Conservation (phyloP, 1,140 invertebrate genomes). For the Tetragonula clypearis region DNA sequence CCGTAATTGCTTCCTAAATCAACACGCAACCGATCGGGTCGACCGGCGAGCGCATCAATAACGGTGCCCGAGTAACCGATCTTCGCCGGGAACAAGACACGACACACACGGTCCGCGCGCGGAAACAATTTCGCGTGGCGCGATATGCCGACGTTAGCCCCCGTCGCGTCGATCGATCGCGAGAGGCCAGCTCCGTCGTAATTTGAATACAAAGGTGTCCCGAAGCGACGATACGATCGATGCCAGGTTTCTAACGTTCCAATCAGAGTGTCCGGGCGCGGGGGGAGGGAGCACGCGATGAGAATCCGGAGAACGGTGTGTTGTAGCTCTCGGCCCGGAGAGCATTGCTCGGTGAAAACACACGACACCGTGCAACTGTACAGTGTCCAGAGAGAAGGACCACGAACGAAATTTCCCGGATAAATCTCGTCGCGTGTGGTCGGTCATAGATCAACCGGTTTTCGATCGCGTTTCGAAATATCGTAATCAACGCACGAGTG, state of each 20-base stretch:
- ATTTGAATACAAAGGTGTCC: slow-evolving; percentile 34
- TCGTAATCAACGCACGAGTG: slow-evolving; percentile 76
- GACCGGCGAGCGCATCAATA: slow-evolving; percentile 16
- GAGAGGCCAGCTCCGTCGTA: background rate
- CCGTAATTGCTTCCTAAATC: slow-evolving; percentile 21
- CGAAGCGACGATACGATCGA: slow-evolving; percentile 16
- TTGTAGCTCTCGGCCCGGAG: no score
- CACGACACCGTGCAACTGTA: no score
- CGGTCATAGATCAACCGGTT: slow-evolving; percentile 75
- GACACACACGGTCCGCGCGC: slow-evolving; percentile 9
- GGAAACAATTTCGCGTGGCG: slow-evolving; percentile 27
- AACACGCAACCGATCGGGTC: background rate
- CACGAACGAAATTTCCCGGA: slow-evolving; percentile 5
- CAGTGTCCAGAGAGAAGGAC: background rate
- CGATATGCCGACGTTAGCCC: background rate
- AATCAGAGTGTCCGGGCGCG: background rate
- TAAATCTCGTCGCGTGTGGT: background rate
- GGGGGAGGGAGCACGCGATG: no score
- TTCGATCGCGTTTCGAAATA: slow-evolving; percentile 78
- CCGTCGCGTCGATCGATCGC: slow-evolving; percentile 12
- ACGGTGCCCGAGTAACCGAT: background rate
- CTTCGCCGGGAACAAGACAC: background rate
- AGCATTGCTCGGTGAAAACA: no score
- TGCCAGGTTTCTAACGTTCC: slow-evolving; percentile 8
- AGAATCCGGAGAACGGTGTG: background rate